Percentiles rank a stretch among this genome's conserved stretches.
phyloP scores from a whole-genome alignment of 2,113 vertebrate species.

The Gasterosteus aculeatus region DNA sequence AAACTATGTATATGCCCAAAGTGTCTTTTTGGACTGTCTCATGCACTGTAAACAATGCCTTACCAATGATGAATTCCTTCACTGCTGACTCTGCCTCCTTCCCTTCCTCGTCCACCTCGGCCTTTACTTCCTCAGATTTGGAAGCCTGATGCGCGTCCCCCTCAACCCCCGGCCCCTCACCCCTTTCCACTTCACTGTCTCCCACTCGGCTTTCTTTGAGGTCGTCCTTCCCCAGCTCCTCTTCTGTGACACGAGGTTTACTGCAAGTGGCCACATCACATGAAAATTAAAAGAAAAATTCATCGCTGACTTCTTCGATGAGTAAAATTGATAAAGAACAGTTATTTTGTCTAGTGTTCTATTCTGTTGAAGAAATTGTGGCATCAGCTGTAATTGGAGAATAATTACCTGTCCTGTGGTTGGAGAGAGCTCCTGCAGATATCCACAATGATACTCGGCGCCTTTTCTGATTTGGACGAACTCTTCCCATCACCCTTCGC shows the following conservation, averaged over 20 bases:
- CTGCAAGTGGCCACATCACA: slow-evolving; percentile 65
- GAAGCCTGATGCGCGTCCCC: slow-evolving; percentile 2
- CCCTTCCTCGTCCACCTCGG: slow-evolving; percentile 19
- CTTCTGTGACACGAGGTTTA: slow-evolving; percentile 73
- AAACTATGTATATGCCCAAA: not conserved
- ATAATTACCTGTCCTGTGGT: slow-evolving; percentile 66
- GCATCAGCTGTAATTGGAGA: not conserved
- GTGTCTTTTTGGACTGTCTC: not conserved
- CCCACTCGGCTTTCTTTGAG: slow-evolving; percentile 81
- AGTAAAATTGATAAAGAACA: not conserved
- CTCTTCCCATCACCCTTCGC: slow-evolving; percentile 47
- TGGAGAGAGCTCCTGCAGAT: slow-evolving; percentile 13
- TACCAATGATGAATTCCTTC: slow-evolving; percentile 77
- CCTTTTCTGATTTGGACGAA: slow-evolving; percentile 19
- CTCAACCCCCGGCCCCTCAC: slow-evolving; percentile 7
- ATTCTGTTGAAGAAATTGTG: not conserved
- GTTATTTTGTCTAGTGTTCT: not conserved
- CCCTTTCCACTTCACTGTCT: slow-evolving; percentile 7
- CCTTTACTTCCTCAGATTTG: slow-evolving; percentile 29
- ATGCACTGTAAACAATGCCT: slow-evolving; percentile 11
- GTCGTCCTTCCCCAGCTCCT: slow-evolving; percentile 75
- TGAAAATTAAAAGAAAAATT: not conserved
- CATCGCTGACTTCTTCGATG: not conserved
- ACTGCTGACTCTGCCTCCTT: slow-evolving; percentile 24
- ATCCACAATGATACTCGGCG: not conserved